These are phyloP conservation scores for Pammene fasciana DNA, from an alignment of 2,888 invertebrate species.

Conservation along the genomic window DNA sequence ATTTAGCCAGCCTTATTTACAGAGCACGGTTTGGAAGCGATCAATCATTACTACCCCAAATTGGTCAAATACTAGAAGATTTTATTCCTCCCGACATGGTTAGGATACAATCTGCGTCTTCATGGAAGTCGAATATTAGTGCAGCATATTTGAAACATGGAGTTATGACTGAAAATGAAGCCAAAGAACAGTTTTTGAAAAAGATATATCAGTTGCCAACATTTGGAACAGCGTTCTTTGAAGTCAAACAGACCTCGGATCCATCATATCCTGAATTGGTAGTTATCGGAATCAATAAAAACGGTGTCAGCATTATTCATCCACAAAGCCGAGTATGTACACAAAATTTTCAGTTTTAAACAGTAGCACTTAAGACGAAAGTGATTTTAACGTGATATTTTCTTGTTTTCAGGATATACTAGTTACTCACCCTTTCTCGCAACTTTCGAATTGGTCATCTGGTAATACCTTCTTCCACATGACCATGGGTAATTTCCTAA, in stretches of 20 bases:
- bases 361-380: background rate
- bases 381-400: slow-evolving; percentile 5
- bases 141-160: slow-evolving; percentile 85
- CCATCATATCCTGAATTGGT: slow-evolving; percentile 93
- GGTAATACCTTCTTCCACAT: slow-evolving; percentile 97
- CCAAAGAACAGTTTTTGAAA: slow-evolving; percentile 92
- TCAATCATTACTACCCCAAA: slow-evolving; percentile 83
- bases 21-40: slow-evolving; percentile 89
- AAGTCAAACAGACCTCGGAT: slow-evolving; percentile 95
- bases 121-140: slow-evolving; percentile 91
- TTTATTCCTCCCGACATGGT: slow-evolving; percentile 91
- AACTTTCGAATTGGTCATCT: slow-evolving; percentile 97
- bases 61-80: slow-evolving; percentile 71
- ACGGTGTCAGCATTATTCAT: slow-evolving; percentile 95
- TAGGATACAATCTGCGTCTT: slow-evolving; percentile 87
- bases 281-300: slow-evolving; percentile 94
- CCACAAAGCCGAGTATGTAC: slow-evolving; percentile 90
- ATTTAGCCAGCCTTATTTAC: slow-evolving; percentile 91
- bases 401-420: slow-evolving; percentile 86
- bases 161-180: slow-evolving; percentile 86
- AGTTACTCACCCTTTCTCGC: slow-evolving; percentile 92
- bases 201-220: slow-evolving; percentile 91
- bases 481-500: slow-evolving; percentile 96
- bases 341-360: background rate
- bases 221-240: slow-evolving; percentile 98